Conservation (phyloP, 2,113 vertebrate genomes). For the Mellivora capensis region DNA sequence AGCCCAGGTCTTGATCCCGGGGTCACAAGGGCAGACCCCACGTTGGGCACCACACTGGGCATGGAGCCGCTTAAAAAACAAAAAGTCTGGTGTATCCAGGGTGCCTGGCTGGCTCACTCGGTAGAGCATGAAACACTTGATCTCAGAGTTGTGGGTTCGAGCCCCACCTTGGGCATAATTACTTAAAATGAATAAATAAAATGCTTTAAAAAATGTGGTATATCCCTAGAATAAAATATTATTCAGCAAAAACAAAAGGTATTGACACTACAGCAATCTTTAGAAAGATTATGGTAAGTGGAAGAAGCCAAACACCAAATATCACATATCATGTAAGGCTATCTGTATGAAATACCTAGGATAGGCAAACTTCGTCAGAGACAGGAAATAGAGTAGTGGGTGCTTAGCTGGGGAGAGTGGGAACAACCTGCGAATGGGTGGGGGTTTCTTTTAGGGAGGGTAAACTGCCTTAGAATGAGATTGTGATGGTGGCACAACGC, state of each 20-base stretch:
- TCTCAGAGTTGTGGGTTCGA: not conserved
- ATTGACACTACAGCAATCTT: not conserved
- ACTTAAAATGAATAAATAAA: not conserved
- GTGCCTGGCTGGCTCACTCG: not conserved
- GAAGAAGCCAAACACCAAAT: not conserved
- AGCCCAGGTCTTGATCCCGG: too few relatives aligned
- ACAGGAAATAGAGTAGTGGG: not conserved
- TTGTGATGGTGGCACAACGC: not conserved
- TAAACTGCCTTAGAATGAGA: not conserved
- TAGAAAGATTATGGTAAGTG: not conserved
- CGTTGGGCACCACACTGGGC: not conserved
- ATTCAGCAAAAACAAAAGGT: not conserved
- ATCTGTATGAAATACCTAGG: not conserved
- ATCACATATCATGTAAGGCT: not conserved
- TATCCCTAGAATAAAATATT: not conserved
- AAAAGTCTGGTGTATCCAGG: not conserved
- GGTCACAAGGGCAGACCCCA: too few relatives aligned
- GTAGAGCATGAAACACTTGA: not conserved
- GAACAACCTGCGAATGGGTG: not conserved
- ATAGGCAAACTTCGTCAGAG: not conserved
- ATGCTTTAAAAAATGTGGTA: not conserved
- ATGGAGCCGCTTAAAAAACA: not conserved
- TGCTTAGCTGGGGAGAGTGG: not conserved
- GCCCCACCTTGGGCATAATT: not conserved
- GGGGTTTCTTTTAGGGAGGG: too few relatives aligned